phyloP scores from a whole-genome alignment of 2,797 vertebrate species.

The Aeoliscus strigatus region DNA sequence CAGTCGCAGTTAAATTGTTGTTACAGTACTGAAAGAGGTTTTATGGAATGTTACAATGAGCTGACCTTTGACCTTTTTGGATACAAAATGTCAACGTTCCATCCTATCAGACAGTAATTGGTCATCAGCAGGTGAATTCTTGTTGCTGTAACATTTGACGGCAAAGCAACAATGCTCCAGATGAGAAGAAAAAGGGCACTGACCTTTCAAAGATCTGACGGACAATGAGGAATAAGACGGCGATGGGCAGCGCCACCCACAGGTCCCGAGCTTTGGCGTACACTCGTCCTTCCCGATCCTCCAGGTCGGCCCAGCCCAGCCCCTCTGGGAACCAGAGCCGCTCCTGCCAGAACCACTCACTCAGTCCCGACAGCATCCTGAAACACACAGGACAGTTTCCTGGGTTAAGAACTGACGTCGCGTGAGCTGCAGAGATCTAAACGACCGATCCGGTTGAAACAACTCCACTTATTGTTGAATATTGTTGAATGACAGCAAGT shows the following conservation, averaged over 20 bases:
- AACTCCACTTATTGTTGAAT: not conserved
- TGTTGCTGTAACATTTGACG: no score
- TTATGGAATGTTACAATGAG: no score
- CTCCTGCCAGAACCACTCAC: slow-evolving; percentile 92
- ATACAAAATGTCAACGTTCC: no score
- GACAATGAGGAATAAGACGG: slow-evolving; percentile 85
- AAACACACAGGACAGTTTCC: slow-evolving; percentile 13
- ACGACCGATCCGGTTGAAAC: no score
- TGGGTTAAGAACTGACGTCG: no score
- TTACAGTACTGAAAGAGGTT: no score
- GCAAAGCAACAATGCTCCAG: not conserved
- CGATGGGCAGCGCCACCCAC: slow-evolving; percentile 85
- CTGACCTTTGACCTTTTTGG: no score
- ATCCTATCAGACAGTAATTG: no score
- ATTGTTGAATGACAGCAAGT: no score
- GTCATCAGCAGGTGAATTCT: no score
- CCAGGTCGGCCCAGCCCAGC: slow-evolving; percentile 90
- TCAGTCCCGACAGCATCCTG: slow-evolving; percentile 86
- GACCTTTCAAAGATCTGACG: slow-evolving; percentile 91
- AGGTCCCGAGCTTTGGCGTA: slow-evolving; percentile 87
- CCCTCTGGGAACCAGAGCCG: slow-evolving; percentile 89
- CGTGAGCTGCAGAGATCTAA: no score
- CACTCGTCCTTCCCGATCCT: slow-evolving; percentile 83
- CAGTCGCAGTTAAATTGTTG: no score
- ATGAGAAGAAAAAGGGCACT: slow-evolving; percentile 32